These are phyloP conservation scores for Hymenochirus boettgeri DNA, from an alignment of 2,113 vertebrate species.

Conservation along the genomic window DNA sequence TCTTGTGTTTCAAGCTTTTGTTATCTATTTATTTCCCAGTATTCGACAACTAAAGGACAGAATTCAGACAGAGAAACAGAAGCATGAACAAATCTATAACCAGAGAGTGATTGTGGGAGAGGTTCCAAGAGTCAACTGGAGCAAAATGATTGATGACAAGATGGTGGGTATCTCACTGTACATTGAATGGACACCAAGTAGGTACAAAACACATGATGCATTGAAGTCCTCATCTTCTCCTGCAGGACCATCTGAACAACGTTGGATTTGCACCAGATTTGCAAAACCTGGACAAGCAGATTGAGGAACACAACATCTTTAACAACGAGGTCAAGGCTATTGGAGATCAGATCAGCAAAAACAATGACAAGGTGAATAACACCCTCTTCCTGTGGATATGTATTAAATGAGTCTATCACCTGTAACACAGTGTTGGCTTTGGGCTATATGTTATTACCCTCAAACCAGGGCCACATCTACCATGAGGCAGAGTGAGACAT, in stretches of 20 bases:
- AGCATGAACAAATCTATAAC: conserved; percentile 80
- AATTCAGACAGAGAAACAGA: conserved; percentile 70
- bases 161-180: conserved; percentile 62
- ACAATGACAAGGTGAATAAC: conserved; percentile 70
- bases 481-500: no score
- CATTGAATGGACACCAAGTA: neutral
- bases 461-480: no score
- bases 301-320: conserved; percentile 94
- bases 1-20: no score
- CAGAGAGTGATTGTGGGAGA: conserved; percentile 65
- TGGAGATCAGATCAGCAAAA: conserved; percentile 74
- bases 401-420: no score
- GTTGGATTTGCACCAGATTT: conserved; percentile 85
- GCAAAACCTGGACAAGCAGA: conserved; percentile 80
- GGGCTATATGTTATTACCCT: no score
- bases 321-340: conserved; percentile 95
- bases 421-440: no score
- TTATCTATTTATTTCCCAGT: conserved; percentile 53
- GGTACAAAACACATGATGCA: neutral
- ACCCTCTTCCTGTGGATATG: no score
- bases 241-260: conserved; percentile 70
- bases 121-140: conserved; percentile 87
- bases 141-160: conserved; percentile 83
- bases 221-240: neutral
- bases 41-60: conserved; percentile 86